Base-by-base conservation (phyloP, 1,140 invertebrate species). In the Drosophila neocordata region DNA sequence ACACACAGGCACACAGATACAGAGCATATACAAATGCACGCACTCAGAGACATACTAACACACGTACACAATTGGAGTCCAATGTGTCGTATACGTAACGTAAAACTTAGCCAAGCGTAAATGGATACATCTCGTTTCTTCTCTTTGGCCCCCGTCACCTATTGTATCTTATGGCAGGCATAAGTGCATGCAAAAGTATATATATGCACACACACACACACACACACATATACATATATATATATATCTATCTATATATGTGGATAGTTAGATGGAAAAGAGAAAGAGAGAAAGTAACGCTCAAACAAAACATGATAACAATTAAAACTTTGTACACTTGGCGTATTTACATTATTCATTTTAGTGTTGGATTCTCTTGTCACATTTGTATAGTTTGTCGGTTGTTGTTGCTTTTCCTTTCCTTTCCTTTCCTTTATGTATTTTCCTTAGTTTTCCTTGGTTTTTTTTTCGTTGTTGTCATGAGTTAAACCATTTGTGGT, bases 321-420 rank as follows among this genome's bases (percentile, higher is more conserved):
- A 85, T 85, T 85, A 85, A 85, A 85, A 85, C 74, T 85, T 85
- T 85, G 82, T 76, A 85, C 82, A 87, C 82, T 85, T 85, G 82
- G 74, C 82, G 82, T 87, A 81, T 85, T 85, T 87, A 87, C 81
- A 85, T 85, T 85, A 85, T 85, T 85, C 82, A 85, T 85, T 87
- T 82, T 68, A 74, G 51, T 76, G 83, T 79, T 87, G 81, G 81
- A 88, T 87, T 73, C 71, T 73, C 79, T 73, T 87, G 82, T 85
- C 82, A 87, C 82, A 85, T 85, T 85, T 35, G 41, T 48, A 48
- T 48, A 48, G 41, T 65, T 60, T 73, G 56, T 41, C 11, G 65
- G 65, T 65, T 58, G 65, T 69, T 66, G 51, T 58, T 55, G 56
- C 34, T 56, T 61, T 41, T 24, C 41, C 4, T 22, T 41, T 8